Evolutionary conservation across 2,888 invertebrate genomes (phyloP), one percentile per base, ranked within the genome.

Genomic region (Leptarthrus brevirostris): DNA sequence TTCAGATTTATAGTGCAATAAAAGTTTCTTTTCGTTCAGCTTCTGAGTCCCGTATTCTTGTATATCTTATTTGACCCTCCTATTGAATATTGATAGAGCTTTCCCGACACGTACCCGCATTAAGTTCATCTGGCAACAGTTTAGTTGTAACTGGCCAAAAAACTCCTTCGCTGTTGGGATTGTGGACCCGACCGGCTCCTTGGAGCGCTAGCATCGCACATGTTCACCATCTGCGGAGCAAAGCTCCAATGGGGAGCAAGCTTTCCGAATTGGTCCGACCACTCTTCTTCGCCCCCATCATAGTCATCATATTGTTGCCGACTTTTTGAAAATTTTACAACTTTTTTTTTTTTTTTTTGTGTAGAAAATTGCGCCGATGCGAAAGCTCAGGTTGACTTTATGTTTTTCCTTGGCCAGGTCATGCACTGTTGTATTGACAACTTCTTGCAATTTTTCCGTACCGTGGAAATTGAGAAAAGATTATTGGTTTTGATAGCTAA

Each of bases 61-160:
- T 69, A 52, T 52, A 26, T 69, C 30, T 52, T 69, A 69, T 52
- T 52, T 69, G 49, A 52, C 69, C 69, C 52, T 49, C 34, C 69
- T 69, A 69, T 69, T 69, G 69, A 69, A 69, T 69, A 52, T 69
- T 69, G 69, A 69, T 69, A 52, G 52, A 69, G 69, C 69, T 69
- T 69, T 52, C 52, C 16, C 49, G 52, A 69, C 69, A 69, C 69
- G 69, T 54, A 71, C 71, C 53, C 71, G 54, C 53, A 71, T 58
- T 72, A 47, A 72, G 61, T 72, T 72, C 58, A 72, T 72, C 72
- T 61, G 72, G 72, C 72, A 72, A 72, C 72, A 72, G 72, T 72
- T 72, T 72, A 20, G 22, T 72, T 72, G 61, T 72, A 72, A 72
- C 72, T 72, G 72, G 61, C 61, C 34, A 58, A 72, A 58, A 72